These are phyloP conservation scores for Tamandua tetradactyla DNA, from an alignment of 2,797 vertebrate genomes.

Conservation along the genomic window DNA sequence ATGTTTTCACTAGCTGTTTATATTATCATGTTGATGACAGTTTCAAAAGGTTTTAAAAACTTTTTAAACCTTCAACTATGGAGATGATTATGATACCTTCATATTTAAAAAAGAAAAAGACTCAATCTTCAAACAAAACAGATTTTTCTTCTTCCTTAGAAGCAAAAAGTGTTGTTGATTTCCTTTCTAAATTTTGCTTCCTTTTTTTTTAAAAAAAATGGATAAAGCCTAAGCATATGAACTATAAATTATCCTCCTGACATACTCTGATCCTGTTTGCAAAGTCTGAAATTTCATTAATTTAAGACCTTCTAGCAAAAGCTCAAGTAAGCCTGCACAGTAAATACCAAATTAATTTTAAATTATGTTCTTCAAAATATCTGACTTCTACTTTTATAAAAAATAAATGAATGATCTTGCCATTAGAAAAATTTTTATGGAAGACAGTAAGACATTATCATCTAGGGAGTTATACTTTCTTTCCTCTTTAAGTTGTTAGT, in stretches of 20 bases:
- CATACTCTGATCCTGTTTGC: neutral
- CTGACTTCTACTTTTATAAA: neutral
- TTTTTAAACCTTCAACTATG: no score
- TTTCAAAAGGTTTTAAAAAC: neutral
- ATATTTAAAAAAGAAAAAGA: neutral
- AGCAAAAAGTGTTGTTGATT: slow-evolving; percentile 10
- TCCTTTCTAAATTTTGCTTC: neutral
- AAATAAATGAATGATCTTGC: slow-evolving; percentile 11
- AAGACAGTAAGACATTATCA: neutral
- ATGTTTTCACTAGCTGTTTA: no score
- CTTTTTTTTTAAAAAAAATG: neutral
- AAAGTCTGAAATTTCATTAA: slow-evolving; percentile 44
- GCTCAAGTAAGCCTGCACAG: neutral
- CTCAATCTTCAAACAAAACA: slow-evolving; percentile 19
- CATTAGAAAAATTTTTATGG: neutral
- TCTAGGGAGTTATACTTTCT: neutral
- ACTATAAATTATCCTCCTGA: neutral
- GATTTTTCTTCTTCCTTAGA: neutral
- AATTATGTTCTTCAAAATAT: neutral
- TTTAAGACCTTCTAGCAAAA: slow-evolving; percentile 47
- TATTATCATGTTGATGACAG: no score
- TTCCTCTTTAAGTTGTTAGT: neutral
- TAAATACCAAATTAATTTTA: slow-evolving; percentile 17
- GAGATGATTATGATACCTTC: neutral
- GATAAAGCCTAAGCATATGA: neutral